Base-by-base conservation (phyloP, 2,113 vertebrate species). In the Tiliqua scincoides region DNA sequence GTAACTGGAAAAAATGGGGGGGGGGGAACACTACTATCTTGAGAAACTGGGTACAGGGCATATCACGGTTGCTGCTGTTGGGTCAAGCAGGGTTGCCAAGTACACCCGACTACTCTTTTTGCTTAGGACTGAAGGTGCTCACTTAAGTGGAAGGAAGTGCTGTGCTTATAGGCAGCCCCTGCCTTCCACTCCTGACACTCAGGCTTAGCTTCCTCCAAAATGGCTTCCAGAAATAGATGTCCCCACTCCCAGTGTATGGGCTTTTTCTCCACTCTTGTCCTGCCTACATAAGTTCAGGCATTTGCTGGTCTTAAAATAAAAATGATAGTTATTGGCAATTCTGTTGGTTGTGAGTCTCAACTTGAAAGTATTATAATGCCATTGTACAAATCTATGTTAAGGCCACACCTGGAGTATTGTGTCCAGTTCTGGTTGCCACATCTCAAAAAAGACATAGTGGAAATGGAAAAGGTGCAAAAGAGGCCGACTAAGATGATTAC, bases 261-360 rank as follows among this genome's bases (percentile, higher is more conserved):
- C 57, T 54, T 35, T 21, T 32, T 37, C 21, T 40, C n/a, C 71
- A 23, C 10, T 7, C 48, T 40, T 18, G 8, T 32, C n/a, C 75
- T 59, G 75, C 27, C 54, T 2, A 77, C 7, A 32, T 59, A 35
- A 77, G 30, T 23, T 65, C 62, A 80, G 79, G 6, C 27, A 65
- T 11, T 48, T 67, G 27, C 62, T 80, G 20, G 79, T 27, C 77
- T 80, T 67, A 40, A 79, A 79, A 79, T 54, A 76, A 35, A 79
- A 63, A 30, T 80, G 78, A 67, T 80, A 80, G 25, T 80, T 80
- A 80, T 48, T 65, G 61, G 62, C 61, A 80, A 52, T 40, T 80
- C 79, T 48, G 62, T 80, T 40, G 43, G 37, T 80, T 65, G 61
- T 65, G 79, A 27, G 27, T 67, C 79, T n/a, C n/a, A n/a, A n/a